Evolutionary conservation across 1,140 invertebrate genomes (phyloP).

Genomic region (Polypedilum pembai): DNA sequence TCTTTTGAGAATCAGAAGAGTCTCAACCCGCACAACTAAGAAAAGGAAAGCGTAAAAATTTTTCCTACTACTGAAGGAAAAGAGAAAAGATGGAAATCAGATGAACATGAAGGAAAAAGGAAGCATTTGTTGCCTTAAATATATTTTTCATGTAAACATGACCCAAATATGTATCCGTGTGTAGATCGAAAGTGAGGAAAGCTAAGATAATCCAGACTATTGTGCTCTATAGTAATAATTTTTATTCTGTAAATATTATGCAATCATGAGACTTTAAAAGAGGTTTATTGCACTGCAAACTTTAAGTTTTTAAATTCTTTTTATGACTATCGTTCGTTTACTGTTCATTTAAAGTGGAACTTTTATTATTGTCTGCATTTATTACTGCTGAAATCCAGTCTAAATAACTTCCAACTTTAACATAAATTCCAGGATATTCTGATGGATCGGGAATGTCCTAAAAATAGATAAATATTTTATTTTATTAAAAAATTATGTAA

Average conservation of each 20-base stretch:
- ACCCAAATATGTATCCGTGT: not conserved
- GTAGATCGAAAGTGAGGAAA: not conserved
- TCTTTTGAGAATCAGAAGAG: not conserved
- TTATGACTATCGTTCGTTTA: too few species aligned
- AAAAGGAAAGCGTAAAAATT: not conserved
- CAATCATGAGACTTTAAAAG: too few species aligned
- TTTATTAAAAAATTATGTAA: not conserved
- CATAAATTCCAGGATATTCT: not conserved
- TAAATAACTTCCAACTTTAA: slow-evolving; percentile 1
- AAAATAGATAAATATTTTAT: not conserved
- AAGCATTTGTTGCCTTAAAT: not conserved
- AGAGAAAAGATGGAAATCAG: not conserved
- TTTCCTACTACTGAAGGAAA: not conserved
- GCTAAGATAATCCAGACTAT: not conserved
- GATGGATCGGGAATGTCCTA: slow-evolving; percentile 9
- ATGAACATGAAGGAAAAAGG: not conserved
- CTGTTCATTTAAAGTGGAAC: too few species aligned
- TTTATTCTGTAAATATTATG: too few species aligned
- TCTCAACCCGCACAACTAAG: not conserved
- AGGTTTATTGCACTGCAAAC: too few species aligned
- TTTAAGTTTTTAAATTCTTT: too few species aligned
- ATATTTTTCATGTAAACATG: slow-evolving; percentile 19
- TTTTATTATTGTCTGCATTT: not conserved
- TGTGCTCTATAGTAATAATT: too few species aligned
- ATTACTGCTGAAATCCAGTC: slow-evolving; percentile 10